Evolutionary conservation across 2,113 vertebrate genomes (phyloP).

Genomic region (Mesitornis unicolor): DNA sequence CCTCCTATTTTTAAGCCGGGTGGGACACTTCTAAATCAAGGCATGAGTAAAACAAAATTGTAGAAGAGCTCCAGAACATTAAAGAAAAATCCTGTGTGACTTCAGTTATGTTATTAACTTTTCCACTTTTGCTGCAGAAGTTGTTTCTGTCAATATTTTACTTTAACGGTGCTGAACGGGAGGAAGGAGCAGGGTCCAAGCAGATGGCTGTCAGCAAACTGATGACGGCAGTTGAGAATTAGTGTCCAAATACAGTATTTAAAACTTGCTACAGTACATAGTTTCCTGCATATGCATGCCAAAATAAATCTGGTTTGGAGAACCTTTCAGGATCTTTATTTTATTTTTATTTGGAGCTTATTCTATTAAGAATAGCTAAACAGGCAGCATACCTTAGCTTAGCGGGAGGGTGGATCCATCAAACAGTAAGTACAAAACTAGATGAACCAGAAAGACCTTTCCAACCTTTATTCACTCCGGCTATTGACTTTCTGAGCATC

Average conservation of each 20-base stretch:
- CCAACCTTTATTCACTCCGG: background rate
- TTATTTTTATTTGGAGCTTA: constrained; percentile 61
- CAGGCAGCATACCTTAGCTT: background rate
- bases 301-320: constrained; percentile 77
- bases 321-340: constrained; percentile 71
- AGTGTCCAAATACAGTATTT: constrained; percentile 79
- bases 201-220: constrained; percentile 79
- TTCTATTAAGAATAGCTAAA: constrained; percentile 51
- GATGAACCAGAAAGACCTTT: background rate
- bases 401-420: background rate
- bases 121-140: constrained; percentile 67
- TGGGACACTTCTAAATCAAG: constrained; percentile 41
- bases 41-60: constrained; percentile 35
- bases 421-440: background rate
- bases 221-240: constrained; percentile 76
- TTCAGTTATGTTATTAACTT: constrained; percentile 61
- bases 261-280: constrained; percentile 75
- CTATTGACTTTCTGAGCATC: background rate
- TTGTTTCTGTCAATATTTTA: constrained; percentile 73
- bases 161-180: constrained; percentile 68
- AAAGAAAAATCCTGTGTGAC: constrained; percentile 19
- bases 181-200: constrained; percentile 74
- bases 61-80: constrained; percentile 42
- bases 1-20: constrained; percentile 24
- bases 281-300: constrained; percentile 73